phyloP scores from a whole-genome alignment of 2,888 invertebrate species.

The Flabesymbios commensalis region DNA sequence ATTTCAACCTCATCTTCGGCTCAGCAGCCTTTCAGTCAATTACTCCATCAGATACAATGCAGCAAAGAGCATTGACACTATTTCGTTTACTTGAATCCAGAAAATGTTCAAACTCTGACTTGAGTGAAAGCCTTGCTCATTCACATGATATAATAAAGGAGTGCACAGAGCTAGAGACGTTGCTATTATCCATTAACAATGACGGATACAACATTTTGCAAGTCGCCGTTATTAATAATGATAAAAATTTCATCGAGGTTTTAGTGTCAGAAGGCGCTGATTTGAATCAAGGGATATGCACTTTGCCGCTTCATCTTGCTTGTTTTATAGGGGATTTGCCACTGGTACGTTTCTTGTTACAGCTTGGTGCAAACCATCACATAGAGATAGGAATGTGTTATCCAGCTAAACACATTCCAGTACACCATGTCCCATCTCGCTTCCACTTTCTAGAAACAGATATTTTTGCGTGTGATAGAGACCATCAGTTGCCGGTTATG shows the following conservation, averaged over 20 bases:
- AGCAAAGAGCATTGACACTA: conserved; percentile 11
- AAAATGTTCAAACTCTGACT: not conserved
- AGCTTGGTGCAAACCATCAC: conserved; percentile 73
- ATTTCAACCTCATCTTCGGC: conserved; percentile 28
- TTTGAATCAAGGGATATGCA: conserved; percentile 63
- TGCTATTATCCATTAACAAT: conserved; percentile 64
- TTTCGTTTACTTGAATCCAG: conserved; percentile 14
- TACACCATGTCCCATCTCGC: conserved; percentile 41
- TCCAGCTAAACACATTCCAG: conserved; percentile 70
- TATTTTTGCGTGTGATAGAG: conserved; percentile 48
- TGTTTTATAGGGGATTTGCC: conserved; percentile 73
- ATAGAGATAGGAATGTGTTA: conserved; percentile 77
- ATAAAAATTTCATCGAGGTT: conserved; percentile 20
- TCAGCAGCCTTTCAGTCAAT: conserved; percentile 14
- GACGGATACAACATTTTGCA: conserved; percentile 74
- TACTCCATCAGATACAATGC: conserved; percentile 17
- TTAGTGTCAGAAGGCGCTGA: conserved; percentile 20
- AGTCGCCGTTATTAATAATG: conserved; percentile 66
- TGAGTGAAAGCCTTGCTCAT: not conserved
- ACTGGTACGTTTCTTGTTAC: conserved; percentile 71
- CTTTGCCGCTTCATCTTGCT: conserved; percentile 76
- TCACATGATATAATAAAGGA: conserved; percentile 11
- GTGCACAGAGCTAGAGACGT: conserved; percentile 14
- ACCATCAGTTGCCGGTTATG: conserved; percentile 49
- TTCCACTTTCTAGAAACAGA: conserved; percentile 51